phyloP scores from a whole-genome alignment of 2,888 invertebrate genomes.

The Physocephala rufipes region DNA sequence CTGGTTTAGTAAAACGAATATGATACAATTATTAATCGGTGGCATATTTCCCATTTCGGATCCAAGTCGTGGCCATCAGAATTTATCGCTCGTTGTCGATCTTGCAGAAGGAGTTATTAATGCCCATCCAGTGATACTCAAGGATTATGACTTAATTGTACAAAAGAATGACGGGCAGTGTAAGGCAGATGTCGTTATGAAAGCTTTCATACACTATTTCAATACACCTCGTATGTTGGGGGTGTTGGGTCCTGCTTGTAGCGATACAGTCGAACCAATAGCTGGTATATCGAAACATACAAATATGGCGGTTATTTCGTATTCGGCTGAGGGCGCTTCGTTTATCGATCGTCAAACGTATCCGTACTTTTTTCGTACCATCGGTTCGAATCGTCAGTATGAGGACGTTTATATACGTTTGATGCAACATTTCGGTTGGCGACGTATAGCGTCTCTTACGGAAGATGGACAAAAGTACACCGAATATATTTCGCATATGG shows the following conservation, averaged over 20 bases:
- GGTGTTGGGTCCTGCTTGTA: constrained; percentile 81
- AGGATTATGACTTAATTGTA: constrained; percentile 71
- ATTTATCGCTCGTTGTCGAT: constrained; percentile 68
- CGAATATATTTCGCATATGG: constrained; percentile 78
- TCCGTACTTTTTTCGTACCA: constrained; percentile 82
- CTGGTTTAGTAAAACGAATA: constrained; percentile 56
- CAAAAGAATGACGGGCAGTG: constrained; percentile 74
- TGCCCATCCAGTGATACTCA: constrained; percentile 68
- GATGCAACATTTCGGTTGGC: constrained; percentile 73
- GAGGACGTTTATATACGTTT: constrained; percentile 72
- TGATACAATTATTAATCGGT: constrained; percentile 51
- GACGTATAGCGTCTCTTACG: constrained; percentile 77
- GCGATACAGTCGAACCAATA: constrained; percentile 82
- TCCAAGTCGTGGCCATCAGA: constrained; percentile 69
- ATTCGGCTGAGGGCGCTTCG: constrained; percentile 80
- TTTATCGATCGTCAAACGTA: constrained; percentile 76
- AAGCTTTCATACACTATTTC: constrained; percentile 76
- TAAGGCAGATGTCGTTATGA: constrained; percentile 77
- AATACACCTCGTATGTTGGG: constrained; percentile 72
- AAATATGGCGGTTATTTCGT: constrained; percentile 77
- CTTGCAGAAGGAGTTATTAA: constrained; percentile 75
- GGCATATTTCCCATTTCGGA: constrained; percentile 72
- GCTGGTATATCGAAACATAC: constrained; percentile 80
- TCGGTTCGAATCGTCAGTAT: constrained; percentile 77
- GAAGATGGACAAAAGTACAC: constrained; percentile 84